phyloP scores from a whole-genome alignment of 2,888 invertebrate species.

The Pheosia tremula region DNA sequence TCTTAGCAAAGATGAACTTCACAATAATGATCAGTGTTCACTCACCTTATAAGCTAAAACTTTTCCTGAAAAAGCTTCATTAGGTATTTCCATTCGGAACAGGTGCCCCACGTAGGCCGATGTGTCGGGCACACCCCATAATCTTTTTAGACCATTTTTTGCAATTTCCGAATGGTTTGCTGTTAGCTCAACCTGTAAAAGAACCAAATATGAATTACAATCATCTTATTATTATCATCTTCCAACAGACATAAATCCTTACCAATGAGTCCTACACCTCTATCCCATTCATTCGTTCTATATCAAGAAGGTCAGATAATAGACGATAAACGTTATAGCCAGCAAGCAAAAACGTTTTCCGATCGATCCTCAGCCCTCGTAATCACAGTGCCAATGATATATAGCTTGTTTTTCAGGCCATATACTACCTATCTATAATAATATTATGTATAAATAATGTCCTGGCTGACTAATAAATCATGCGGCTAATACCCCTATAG shows the following conservation, averaged over 20 bases:
- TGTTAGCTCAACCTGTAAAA: slow-evolving; percentile 73
- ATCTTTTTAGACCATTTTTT: slow-evolving; percentile 79
- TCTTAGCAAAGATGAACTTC: too few relatives aligned
- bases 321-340: not conserved
- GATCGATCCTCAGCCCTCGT: not conserved
- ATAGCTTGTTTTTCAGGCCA: not conserved
- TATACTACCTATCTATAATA: slow-evolving; percentile 1
- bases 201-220: slow-evolving; percentile 10
- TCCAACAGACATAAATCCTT: too few relatives aligned
- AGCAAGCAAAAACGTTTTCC: not conserved
- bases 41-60: slow-evolving; percentile 89
- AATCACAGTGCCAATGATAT: not conserved
- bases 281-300: too few relatives aligned
- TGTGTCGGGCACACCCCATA: slow-evolving; percentile 86
- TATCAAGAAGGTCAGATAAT: too few relatives aligned
- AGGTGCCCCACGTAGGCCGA: slow-evolving; percentile 89
- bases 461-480: slow-evolving; percentile 4
- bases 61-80: slow-evolving; percentile 88
- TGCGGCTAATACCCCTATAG: not conserved
- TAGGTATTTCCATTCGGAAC: slow-evolving; percentile 89
- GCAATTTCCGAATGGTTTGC: slow-evolving; percentile 78
- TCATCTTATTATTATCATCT: too few relatives aligned
- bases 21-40: slow-evolving; percentile 9
- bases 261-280: too few relatives aligned
- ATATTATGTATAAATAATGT: not conserved